Evolutionary conservation across 2,113 vertebrate species (phyloP).

Genomic region (Cyphomyrus plagiostoma): DNA sequence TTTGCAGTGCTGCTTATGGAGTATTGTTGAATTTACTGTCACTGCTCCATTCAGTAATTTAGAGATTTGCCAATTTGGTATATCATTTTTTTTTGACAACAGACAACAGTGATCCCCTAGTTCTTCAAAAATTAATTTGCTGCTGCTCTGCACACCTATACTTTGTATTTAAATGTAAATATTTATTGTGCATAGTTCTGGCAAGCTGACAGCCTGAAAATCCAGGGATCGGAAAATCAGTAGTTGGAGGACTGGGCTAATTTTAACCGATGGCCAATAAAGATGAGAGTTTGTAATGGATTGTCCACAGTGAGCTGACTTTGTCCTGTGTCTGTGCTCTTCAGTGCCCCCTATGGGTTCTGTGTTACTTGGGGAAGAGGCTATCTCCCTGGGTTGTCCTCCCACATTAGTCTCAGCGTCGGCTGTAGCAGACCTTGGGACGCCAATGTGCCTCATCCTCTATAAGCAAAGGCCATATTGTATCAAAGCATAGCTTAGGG

Average conservation of each 20-base stretch:
- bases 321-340: background rate
- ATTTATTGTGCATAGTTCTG: background rate
- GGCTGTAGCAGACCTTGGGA: constrained; percentile 19
- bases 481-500: background rate
- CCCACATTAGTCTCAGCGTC: constrained; percentile 37
- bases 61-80: background rate
- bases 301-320: background rate
- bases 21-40: background rate
- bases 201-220: background rate
- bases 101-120: background rate
- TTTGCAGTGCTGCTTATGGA: background rate
- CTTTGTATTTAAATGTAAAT: background rate
- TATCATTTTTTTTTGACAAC: background rate
- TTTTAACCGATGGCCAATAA: background rate
- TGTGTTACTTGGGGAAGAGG: background rate
- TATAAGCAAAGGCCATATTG: constrained; percentile 27
- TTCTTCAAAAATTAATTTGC: background rate
- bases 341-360: background rate
- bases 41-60: background rate
- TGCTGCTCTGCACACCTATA: background rate
- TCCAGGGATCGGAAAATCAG: background rate
- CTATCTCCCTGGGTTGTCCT: constrained; percentile 33
- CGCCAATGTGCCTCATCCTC: constrained; percentile 36
- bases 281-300: background rate
- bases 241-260: background rate